Percentiles rank a stretch among this genome's conserved stretches.
Conservation (phyloP, 1,140 invertebrate species). For the Oedothorax gibbosus region DNA sequence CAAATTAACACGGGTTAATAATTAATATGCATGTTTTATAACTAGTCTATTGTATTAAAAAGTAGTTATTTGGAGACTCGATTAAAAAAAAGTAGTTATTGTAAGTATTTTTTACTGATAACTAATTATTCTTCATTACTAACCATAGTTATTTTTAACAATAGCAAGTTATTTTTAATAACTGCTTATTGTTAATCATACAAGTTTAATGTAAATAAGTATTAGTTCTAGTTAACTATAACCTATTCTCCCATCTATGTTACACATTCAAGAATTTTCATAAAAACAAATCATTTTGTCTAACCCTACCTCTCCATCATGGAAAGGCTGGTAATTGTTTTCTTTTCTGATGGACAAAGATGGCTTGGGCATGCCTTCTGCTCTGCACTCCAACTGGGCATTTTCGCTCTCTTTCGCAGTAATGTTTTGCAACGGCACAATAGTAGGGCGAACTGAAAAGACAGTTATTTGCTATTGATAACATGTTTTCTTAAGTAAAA, state of each 20-base stretch:
- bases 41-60: not conserved
- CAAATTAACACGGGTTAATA: conserved; percentile 1
- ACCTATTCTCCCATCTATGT: no score
- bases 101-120: no score
- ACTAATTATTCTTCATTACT: no score
- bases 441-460: conserved; percentile 74
- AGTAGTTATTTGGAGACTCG: not conserved
- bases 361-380: conserved; percentile 81
- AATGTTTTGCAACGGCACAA: conserved; percentile 81
- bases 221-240: no score
- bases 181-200: no score
- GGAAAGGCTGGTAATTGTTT: conserved; percentile 50
- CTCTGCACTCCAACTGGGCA: conserved; percentile 79
- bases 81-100: not conserved
- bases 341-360: conserved; percentile 77
- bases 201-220: no score
- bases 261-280: no score
- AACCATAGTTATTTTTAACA: no score
- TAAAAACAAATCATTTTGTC: no score
- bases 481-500: no score
- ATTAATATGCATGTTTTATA: not conserved
- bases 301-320: no score
- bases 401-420: conserved; percentile 76
- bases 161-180: no score
- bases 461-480: not conserved